Conservation (phyloP, 2,113 vertebrate species). For the Oncorhynchus masou region DNA sequence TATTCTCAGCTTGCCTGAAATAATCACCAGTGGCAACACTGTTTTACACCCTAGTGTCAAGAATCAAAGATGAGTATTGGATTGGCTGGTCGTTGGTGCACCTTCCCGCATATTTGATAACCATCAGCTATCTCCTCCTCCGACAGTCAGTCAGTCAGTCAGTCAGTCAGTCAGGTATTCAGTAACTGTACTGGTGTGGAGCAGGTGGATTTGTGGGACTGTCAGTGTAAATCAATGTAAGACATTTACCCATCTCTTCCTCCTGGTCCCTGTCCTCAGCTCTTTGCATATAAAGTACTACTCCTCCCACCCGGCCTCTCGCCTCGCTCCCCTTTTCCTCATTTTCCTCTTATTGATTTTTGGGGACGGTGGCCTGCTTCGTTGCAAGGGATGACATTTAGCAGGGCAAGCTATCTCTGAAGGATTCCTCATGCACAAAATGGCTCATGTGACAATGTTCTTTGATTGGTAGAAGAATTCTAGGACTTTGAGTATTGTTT, state of each 20-base stretch:
- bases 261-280: neutral
- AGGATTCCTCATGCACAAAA: neutral
- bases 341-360: constrained; percentile 12
- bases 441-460: neutral
- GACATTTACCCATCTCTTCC: neutral
- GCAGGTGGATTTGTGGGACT: constrained; percentile 9
- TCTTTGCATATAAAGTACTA: neutral
- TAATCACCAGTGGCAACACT: too few species aligned
- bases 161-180: neutral
- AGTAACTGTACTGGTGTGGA: neutral
- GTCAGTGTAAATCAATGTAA: constrained; percentile 1
- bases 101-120: neutral
- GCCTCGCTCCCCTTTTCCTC: neutral
- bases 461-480: too few species aligned
- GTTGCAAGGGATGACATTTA: constrained; percentile 4
- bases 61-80: too few species aligned
- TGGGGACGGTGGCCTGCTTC: neutral
- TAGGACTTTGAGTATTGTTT: too few species aligned
- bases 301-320: neutral
- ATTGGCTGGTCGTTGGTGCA: neutral
- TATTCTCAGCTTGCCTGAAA: too few species aligned
- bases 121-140: neutral
- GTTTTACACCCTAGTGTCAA: too few species aligned
- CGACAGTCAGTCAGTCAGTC: neutral
- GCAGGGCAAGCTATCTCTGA: neutral